These are phyloP conservation scores for Cryptotis parvus DNA, from an alignment of 2,113 vertebrate species.

Conservation along the genomic window DNA sequence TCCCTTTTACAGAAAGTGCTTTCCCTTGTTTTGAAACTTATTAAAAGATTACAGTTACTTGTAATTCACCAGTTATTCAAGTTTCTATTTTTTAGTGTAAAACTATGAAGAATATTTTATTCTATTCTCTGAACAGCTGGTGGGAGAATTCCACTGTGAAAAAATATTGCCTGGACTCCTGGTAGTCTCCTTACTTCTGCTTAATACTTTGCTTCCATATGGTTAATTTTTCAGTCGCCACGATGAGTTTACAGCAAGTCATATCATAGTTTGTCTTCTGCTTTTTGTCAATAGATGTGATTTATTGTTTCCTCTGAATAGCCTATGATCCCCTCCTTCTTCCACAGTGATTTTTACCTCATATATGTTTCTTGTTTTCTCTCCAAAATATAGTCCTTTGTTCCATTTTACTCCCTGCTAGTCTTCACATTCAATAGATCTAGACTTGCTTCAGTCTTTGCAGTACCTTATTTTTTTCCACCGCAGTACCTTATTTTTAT, in stretches of 20 bases:
- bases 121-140: constrained; percentile 14
- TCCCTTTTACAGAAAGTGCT: not conserved
- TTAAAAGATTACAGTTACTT: constrained; percentile 24
- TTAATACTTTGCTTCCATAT: not conserved
- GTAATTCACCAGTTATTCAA: constrained; percentile 7
- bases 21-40: constrained; percentile 3
- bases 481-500: not conserved
- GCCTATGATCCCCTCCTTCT: not conserved
- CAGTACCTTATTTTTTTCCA: not conserved
- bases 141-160: constrained; percentile 40
- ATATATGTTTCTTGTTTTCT: not conserved
- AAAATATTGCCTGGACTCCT: not conserved
- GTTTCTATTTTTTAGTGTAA: constrained; percentile 42
- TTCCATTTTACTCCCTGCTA: not conserved
- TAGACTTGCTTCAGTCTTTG: not conserved
- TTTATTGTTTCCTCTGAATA: not conserved
- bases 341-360: not conserved
- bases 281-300: not conserved
- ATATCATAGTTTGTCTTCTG: not conserved
- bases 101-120: constrained; percentile 41
- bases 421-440: not conserved
- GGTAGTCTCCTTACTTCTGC: not conserved
- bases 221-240: not conserved
- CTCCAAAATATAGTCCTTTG: not conserved
- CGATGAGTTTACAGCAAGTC: not conserved